Conservation (phyloP, 1,140 invertebrate genomes). For the Epicauta chinensis region DNA sequence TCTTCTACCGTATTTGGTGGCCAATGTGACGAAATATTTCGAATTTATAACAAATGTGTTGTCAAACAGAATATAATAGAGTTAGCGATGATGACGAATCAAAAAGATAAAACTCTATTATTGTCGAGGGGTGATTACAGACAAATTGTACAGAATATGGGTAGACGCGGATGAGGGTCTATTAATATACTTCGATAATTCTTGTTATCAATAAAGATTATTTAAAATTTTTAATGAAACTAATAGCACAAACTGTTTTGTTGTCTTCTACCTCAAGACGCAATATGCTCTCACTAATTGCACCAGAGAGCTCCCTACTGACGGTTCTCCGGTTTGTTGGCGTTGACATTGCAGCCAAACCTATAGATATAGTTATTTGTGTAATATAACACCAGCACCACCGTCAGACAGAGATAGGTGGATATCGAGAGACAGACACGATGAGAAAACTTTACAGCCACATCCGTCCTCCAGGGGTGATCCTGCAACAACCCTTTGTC, state of each 20-base stretch:
- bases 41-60: too few species aligned
- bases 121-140: too few species aligned
- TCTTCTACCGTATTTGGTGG: too few species aligned
- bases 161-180: too few species aligned
- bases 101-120: too few species aligned
- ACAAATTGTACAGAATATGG: too few species aligned
- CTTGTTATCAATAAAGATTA: too few species aligned
- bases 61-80: too few species aligned
- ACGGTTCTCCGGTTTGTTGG: neutral
- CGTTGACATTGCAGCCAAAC: neutral
- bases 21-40: too few species aligned
- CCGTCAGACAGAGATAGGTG: neutral
- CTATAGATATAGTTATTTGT: too few species aligned
- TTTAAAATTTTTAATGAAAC: conserved; percentile 13
- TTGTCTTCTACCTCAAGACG: conserved; percentile 20
- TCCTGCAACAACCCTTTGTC: conserved; percentile 33
- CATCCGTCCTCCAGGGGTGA: conserved; percentile 22
- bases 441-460: conserved; percentile 2
- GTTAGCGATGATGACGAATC: too few species aligned
- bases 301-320: conserved; percentile 5
- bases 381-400: neutral
- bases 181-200: too few species aligned
- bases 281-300: conserved; percentile 30
- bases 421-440: neutral
- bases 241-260: conserved; percentile 13